Evolutionary conservation across 1,140 invertebrate species (phyloP), one percentile per base, ranked within the genome.

Genomic region (Chironomus tepperi): DNA sequence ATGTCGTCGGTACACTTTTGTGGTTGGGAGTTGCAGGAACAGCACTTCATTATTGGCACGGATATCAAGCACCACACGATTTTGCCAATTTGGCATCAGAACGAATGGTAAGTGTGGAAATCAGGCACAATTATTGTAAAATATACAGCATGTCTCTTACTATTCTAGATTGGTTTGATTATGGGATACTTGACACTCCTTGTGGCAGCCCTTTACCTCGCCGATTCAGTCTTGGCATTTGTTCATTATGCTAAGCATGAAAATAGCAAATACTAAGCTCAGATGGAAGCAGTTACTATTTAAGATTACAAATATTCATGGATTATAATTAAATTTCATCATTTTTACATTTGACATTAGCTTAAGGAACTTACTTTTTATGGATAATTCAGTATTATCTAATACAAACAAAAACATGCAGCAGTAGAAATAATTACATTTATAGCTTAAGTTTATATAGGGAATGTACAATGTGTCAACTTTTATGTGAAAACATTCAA

Each of bases 1-100:
- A 94, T 81, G 89, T 94, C 75, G 86, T 93, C 67, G 92, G 92
- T 9, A 88, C 90, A 74, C 89, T 94, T 79, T 84, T 94, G 84
- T 95, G 92, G 86, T 83, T 93, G 5, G 90, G 90, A 0, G 90
- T 94, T 5, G 93, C 92, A 1, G 93, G 90, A 2, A 91, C 91
- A 19, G 91, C 92, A 0, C 84, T 94, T 18, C 92, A 95, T 82
- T 95, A 94, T 82, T 95, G 93, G 93, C 87, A 89, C 74, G 92
- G 92, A 8, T 94, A 93, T 83, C 86, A 89, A 80, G 85, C 87
- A 16, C 90, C 92, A 77, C 87, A 92, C 78, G 90, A 91, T 77
- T 92, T 87, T 80, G 82, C 87, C 34, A 84, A 87, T 72, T 86
- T 89, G 1, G 85, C 86, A 42, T 86, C 88, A 2, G 91, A 93